These are phyloP conservation scores for Cheirogaleus major DNA, from an alignment of 2,797 vertebrate species.

Conservation along the genomic window DNA sequence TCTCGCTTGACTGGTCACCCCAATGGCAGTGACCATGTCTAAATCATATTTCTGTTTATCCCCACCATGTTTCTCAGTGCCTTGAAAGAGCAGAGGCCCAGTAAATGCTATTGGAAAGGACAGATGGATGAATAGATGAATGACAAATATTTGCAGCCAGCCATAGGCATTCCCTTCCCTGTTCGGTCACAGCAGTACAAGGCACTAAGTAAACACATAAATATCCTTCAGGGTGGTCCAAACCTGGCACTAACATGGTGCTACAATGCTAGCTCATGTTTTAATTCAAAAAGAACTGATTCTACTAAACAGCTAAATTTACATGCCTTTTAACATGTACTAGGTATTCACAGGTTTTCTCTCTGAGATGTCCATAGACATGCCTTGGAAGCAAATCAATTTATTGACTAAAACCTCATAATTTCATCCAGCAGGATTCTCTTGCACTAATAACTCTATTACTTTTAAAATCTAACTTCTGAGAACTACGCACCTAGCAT, in stretches of 20 bases:
- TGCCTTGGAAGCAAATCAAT: constrained; percentile 1
- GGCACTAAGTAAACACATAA: not conserved
- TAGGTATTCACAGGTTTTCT: not conserved
- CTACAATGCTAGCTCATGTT: not conserved
- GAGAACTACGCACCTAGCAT: not conserved
- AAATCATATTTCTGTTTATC: not conserved
- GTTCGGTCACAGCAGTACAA: not conserved
- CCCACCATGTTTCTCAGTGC: not conserved
- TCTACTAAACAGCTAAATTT: not conserved
- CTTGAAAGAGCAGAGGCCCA: not conserved
- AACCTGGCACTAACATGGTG: not conserved
- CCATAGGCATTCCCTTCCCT: not conserved
- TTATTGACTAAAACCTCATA: not conserved
- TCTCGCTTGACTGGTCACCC: not conserved
- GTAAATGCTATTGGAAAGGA: not conserved
- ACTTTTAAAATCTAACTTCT: constrained; percentile 52
- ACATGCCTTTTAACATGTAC: not conserved
- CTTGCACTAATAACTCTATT: not conserved
- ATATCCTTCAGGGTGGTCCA: not conserved
- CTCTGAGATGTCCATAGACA: not conserved
- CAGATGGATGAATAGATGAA: not conserved
- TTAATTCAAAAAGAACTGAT: not conserved
- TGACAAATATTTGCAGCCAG: not conserved
- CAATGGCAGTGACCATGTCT: not conserved
- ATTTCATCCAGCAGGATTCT: not conserved